Evolutionary conservation across 2,113 vertebrate species (phyloP).

Genomic region (Microcebus jonahi): DNA sequence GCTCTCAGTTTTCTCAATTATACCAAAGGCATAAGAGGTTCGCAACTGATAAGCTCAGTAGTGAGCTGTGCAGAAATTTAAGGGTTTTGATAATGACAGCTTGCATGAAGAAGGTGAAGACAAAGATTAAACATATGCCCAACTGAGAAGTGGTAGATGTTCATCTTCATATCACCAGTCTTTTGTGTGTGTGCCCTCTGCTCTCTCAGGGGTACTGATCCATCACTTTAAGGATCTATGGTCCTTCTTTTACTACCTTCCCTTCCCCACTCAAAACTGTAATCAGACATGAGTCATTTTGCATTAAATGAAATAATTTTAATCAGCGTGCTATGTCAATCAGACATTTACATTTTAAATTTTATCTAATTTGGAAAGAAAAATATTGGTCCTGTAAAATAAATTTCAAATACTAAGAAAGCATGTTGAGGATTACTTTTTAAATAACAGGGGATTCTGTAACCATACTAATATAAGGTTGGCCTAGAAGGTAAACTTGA

Average conservation of each 20-base stretch:
- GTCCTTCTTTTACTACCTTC: not conserved
- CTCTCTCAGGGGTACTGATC: not conserved
- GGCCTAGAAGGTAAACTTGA: not conserved
- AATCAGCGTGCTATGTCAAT: not conserved
- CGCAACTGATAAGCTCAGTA: not conserved
- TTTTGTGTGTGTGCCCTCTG: no score
- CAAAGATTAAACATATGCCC: not conserved
- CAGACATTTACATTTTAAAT: conserved; percentile 4
- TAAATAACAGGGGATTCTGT: not conserved
- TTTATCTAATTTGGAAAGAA: not conserved
- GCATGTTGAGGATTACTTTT: not conserved
- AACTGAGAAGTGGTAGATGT: not conserved
- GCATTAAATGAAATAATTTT: not conserved
- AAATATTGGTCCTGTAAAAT: not conserved
- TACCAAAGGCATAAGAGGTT: not conserved
- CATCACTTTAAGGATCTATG: not conserved
- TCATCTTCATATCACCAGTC: no score
- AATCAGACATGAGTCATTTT: not conserved
- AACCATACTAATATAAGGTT: not conserved
- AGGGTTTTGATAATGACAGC: not conserved
- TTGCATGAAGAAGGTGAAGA: not conserved
- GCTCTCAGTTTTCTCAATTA: not conserved
- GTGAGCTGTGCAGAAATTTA: not conserved
- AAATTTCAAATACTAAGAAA: conserved; percentile 8
- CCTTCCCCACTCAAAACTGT: not conserved